Conservation (phyloP, 2,797 vertebrate genomes). For the Helarctos malayanus region DNA sequence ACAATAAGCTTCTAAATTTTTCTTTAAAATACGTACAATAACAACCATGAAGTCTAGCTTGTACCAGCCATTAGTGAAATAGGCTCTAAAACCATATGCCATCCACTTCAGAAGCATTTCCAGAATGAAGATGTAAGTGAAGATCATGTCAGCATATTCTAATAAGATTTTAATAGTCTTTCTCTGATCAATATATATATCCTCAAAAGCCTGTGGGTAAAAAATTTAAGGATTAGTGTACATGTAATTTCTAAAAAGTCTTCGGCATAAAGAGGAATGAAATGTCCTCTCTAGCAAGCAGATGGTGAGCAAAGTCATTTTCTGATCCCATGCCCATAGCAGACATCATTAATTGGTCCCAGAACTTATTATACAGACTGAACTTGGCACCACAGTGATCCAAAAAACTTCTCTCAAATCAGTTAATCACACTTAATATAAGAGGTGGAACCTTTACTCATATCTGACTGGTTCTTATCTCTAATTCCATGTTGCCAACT, state of each 20-base stretch:
- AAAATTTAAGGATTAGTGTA: constrained; percentile 11
- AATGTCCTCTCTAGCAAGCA: background rate
- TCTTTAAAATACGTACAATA: constrained; percentile 89
- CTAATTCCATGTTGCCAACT: background rate
- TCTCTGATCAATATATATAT: constrained; percentile 91
- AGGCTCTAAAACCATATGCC: constrained; percentile 94
- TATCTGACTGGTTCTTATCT: background rate
- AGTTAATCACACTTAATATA: background rate
- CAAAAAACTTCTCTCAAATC: background rate
- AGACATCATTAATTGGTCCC: background rate
- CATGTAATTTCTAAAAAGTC: background rate
- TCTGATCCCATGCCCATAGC: background rate
- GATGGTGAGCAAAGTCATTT: background rate
- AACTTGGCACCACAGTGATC: background rate
- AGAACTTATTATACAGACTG: background rate
- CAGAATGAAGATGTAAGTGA: constrained; percentile 94
- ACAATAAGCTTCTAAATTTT: background rate
- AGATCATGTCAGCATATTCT: constrained; percentile 94
- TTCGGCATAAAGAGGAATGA: background rate
- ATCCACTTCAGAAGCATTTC: constrained; percentile 96
- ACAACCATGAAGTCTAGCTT: constrained; percentile 95
- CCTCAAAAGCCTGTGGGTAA: constrained; percentile 89
- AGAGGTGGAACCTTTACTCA: background rate
- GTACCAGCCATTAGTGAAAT: constrained; percentile 95
- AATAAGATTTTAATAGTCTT: constrained; percentile 92